A percentile compares a stretch with the other conserved stretches of the same genome.
These are phyloP conservation scores for Oxytorus armatus DNA, from an alignment of 2,888 invertebrate genomes.

Conservation along the genomic window DNA sequence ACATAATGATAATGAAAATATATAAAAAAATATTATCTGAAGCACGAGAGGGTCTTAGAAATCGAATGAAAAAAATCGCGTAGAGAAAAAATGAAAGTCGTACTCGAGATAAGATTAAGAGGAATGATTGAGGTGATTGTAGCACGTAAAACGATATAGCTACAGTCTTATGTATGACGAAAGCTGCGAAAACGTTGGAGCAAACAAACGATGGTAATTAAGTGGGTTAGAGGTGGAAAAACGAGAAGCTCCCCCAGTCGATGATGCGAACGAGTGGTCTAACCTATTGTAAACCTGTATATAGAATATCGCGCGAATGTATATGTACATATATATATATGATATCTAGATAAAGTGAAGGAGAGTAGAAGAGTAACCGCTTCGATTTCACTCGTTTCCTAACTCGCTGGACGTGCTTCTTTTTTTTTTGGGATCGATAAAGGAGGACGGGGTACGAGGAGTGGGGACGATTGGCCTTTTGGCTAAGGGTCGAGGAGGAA, in stretches of 20 bases:
- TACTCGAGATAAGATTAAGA: constrained; percentile 13
- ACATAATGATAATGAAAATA: background rate
- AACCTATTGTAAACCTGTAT: background rate
- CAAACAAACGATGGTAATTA: constrained; percentile 56
- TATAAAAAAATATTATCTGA: background rate
- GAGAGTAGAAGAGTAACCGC: constrained; percentile 71
- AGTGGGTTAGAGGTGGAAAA: constrained; percentile 45
- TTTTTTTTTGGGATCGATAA: constrained; percentile 79
- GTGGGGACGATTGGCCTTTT: constrained; percentile 82
- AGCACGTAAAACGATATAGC: constrained; percentile 13
- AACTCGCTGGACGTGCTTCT: constrained; percentile 43
- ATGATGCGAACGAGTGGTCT: constrained; percentile 34
- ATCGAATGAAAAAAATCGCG: constrained; percentile 1
- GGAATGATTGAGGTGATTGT: constrained; percentile 33
- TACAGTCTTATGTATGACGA: constrained; percentile 23
- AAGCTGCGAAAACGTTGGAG: constrained; percentile 28
- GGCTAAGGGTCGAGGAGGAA: constrained; percentile 81
- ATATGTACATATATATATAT: background rate
- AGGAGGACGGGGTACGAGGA: constrained; percentile 55
- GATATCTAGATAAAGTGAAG: constrained; percentile 32
- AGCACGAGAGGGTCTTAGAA: constrained; percentile 14
- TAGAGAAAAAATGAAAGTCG: background rate
- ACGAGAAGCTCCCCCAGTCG: constrained; percentile 22
- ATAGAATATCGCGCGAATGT: background rate
- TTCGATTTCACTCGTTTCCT: constrained; percentile 69